Evolutionary conservation across 2,888 invertebrate species (phyloP), one percentile per base, ranked within the genome.

Genomic region (Crematogaster levior): DNA sequence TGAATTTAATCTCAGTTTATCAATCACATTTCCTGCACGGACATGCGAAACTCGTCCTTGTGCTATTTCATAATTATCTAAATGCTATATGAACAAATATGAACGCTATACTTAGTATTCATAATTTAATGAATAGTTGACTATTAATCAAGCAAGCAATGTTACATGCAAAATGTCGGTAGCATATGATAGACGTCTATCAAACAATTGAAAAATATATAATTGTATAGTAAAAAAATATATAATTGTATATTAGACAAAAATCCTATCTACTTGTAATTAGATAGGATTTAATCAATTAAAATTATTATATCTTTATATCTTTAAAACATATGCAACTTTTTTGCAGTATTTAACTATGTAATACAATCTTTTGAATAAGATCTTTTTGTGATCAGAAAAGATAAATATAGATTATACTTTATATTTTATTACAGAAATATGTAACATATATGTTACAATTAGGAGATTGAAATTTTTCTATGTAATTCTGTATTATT

Each of bases 91-190:
- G n/a, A 46, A n/a, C n/a, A n/a, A n/a, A n/a, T n/a, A n/a, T n/a
- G n/a, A n/a, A n/a, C n/a, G n/a, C n/a, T n/a, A 48, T 68, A 68
- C 7, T n/a, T 68, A 30, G 21, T 68, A 66, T 68, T 66, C 48
- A 30, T 66, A 46, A 46, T 5, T 27, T 66, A 68, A 34, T 68
- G 30, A 68, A 48, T 68, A 48, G 68, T 48, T 9, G n/a, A 68
- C 12, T 30, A 68, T 74, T 46, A 74, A 74, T 74, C 61, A 37
- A 30, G 4, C 30, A 21, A 30, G 46, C 30, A 43, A 37, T 58
- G 53, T 58, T 40, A 43, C 15, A 15, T 21, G 48, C 21, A 68
- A 68, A 68, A 63, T 63, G 46, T 48, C n/a, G 48, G 48, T 68
- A 68, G 27, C 43, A 65, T 24, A 18, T 5, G 18, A 27, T 10